A percentile compares a stretch with the other conserved stretches of the same genome.
phyloP scores from a whole-genome alignment of 2,797 vertebrate genomes.

The Platyrinchus mystaceus region DNA sequence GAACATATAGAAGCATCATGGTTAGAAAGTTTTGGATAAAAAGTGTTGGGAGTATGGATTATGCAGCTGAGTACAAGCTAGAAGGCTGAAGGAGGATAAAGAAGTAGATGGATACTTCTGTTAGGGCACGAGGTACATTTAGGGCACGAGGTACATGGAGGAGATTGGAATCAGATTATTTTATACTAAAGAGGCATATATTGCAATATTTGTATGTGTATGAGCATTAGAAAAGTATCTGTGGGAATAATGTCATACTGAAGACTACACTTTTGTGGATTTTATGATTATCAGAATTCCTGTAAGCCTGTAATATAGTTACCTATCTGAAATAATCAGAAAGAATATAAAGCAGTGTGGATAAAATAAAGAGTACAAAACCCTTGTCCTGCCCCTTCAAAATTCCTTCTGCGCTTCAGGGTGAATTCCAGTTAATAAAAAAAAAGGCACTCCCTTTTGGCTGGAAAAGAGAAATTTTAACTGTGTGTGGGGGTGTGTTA shows the following conservation, averaged over 20 bases:
- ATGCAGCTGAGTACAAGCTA: neutral
- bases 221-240: neutral
- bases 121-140: neutral
- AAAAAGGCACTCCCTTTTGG: constrained; percentile 32
- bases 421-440: constrained; percentile 22
- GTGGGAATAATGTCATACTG: neutral
- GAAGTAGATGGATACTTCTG: neutral
- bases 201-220: neutral
- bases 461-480: constrained; percentile 8
- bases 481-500: neutral
- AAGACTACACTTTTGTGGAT: neutral
- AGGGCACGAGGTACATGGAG: neutral
- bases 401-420: constrained; percentile 22
- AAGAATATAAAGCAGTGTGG: neutral
- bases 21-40: neutral
- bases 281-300: neutral
- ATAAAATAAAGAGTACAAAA: neutral
- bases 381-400: neutral
- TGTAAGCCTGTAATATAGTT: neutral
- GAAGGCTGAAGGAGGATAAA: neutral
- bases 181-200: neutral
- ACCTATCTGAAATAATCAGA: neutral
- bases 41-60: neutral
- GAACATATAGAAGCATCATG: neutral
- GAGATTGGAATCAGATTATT: neutral